Conservation (phyloP, 1,140 invertebrate genomes). For the Papilio machaon region DNA sequence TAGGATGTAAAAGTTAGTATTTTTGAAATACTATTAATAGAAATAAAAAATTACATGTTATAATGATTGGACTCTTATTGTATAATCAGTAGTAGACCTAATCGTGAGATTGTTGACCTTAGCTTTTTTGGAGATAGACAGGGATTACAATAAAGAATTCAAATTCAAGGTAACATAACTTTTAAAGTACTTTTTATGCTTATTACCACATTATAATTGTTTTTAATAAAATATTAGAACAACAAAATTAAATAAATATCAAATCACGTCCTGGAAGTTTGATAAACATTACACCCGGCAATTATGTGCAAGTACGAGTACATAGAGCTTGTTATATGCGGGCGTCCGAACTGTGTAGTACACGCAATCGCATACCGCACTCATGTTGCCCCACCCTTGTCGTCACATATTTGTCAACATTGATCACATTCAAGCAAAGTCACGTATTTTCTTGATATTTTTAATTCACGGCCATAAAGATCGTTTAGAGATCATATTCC, state of each 20-base stretch:
- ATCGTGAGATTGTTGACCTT: not conserved
- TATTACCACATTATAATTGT: not conserved
- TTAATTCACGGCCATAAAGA: not conserved
- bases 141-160: no score
- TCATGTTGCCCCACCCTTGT: conserved; percentile 59
- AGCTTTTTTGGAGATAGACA: no score
- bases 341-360: conserved; percentile 67
- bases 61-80: not conserved
- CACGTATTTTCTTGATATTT: not conserved
- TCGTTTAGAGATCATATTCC: no score
- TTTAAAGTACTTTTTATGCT: not conserved
- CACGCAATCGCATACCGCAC: conserved; percentile 59
- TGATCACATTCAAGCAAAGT: conserved; percentile 54
- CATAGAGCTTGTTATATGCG: conserved; percentile 51
- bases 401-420: conserved; percentile 75
- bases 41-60: not conserved
- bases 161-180: no score
- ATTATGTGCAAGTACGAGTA: not conserved
- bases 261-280: conserved; percentile 66
- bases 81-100: not conserved
- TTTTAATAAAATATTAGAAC: not conserved
- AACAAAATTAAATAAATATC: conserved; percentile 39
- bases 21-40: not conserved
- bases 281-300: conserved; percentile 51
- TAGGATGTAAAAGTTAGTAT: not conserved